Evolutionary conservation across 1,140 invertebrate genomes (phyloP).

Genomic region (Drosophila athabasca): DNA sequence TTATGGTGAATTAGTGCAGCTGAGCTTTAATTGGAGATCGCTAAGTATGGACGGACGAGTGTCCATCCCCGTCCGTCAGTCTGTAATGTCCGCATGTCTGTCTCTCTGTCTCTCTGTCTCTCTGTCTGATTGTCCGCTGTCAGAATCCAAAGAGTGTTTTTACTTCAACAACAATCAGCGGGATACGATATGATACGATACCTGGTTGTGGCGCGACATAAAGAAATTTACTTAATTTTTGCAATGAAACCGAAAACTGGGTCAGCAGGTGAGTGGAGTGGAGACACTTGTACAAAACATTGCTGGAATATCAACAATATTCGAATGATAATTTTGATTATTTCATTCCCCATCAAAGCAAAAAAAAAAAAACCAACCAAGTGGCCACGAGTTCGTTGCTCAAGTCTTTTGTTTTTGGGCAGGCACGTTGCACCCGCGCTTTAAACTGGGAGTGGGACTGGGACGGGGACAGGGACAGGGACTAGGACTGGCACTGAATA

Average conservation of each 20-base stretch:
- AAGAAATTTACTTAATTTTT: conserved; percentile 49
- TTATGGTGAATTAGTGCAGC: conserved; percentile 77
- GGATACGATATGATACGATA: too few relatives aligned
- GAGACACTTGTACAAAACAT: conserved; percentile 2
- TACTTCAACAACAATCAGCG: conserved; percentile 1
- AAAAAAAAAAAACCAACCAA: not conserved
- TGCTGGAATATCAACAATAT: not conserved
- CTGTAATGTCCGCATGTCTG: conserved; percentile 10
- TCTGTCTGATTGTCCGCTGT: conserved; percentile 9
- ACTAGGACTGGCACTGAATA: conserved; percentile 54
- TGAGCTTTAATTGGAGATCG: conserved; percentile 62
- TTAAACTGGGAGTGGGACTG: conserved; percentile 8
- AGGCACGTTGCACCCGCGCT: conserved; percentile 53
- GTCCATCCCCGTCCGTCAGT: conserved; percentile 28
- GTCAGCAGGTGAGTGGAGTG: conserved; percentile 51
- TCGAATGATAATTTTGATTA: conserved; percentile 46
- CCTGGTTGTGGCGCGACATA: conserved; percentile 2
- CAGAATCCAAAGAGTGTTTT: conserved; percentile 39
- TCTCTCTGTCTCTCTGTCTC: not conserved
- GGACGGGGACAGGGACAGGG: conserved; percentile 17
- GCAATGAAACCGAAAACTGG: conserved; percentile 61
- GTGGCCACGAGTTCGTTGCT: conserved; percentile 57
- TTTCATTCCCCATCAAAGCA: conserved; percentile 32
- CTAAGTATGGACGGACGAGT: conserved; percentile 27
- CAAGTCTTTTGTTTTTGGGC: conserved; percentile 62